Evolutionary conservation across 2,113 vertebrate genomes (phyloP).

Genomic region (Apodemus sylvaticus): DNA sequence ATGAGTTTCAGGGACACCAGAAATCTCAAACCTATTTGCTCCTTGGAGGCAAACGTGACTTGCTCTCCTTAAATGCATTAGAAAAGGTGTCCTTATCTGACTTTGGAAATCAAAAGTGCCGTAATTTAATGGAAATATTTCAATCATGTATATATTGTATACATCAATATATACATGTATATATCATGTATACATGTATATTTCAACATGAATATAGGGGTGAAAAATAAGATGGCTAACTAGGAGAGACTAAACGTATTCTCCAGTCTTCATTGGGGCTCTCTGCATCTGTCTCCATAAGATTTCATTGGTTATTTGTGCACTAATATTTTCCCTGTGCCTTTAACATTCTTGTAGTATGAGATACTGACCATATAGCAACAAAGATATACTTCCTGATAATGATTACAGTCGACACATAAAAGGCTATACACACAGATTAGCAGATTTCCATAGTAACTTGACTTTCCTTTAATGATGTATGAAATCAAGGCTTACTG

Average conservation of each 20-base stretch:
- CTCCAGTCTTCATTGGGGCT: neutral
- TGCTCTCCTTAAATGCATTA: neutral
- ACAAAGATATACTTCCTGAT: neutral
- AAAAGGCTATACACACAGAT: neutral
- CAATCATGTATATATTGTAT: no score
- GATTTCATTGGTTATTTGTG: neutral
- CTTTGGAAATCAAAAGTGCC: neutral
- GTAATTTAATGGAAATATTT: neutral
- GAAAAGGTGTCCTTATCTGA: neutral
- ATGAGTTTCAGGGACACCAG: slow-evolving; percentile 59
- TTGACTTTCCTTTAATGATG: neutral
- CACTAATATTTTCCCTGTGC: neutral
- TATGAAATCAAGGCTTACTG: neutral
- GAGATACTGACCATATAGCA: rapidly evolving
- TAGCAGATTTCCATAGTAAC: neutral
- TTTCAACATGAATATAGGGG: neutral
- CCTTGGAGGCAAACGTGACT: neutral
- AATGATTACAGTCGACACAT: neutral
- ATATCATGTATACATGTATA: no score
- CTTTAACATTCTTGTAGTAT: neutral
- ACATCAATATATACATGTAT: no score
- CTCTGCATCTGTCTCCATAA: neutral
- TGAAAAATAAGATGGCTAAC: neutral
- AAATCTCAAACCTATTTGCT: slow-evolving; percentile 64
- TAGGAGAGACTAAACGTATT: neutral